Percentiles rank a stretch among this genome's conserved stretches.
These are phyloP conservation scores for Megalops cyprinoides DNA, from an alignment of 2,797 vertebrate genomes.

Conservation along the genomic window DNA sequence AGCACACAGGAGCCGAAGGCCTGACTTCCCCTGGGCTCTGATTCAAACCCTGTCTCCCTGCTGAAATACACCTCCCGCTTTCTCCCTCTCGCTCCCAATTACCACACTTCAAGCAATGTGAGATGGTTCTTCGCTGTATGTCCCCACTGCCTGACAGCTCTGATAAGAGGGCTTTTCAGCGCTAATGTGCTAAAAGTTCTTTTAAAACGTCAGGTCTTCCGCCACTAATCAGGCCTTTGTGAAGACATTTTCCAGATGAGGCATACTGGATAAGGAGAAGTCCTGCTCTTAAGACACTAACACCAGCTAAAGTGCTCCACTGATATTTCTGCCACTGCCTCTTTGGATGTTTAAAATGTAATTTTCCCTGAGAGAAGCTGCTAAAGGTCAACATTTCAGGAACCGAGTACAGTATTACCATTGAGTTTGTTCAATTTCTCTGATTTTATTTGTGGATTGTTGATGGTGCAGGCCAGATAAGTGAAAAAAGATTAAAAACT, in stretches of 20 bases:
- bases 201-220: background rate
- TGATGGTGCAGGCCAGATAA: background rate
- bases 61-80: constrained; percentile 19
- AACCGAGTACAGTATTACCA: background rate
- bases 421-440: background rate
- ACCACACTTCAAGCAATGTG: constrained; percentile 15
- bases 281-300: constrained; percentile 5
- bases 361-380: background rate
- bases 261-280: background rate
- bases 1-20: background rate
- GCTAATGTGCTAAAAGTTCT: constrained; percentile 4
- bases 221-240: background rate
- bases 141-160: background rate
- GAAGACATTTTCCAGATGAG: background rate
- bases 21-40: background rate
- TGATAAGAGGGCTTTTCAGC: background rate
- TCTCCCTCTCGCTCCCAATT: constrained; percentile 15
- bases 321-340: background rate
- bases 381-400: too few species aligned
- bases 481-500: background rate
- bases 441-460: background rate
- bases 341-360: background rate
- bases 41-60: constrained; percentile 9
- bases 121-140: constrained; percentile 1
- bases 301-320: constrained; percentile 5